These are phyloP conservation scores for Iphiclides podalirius DNA, from an alignment of 2,888 invertebrate genomes.

Conservation along the genomic window DNA sequence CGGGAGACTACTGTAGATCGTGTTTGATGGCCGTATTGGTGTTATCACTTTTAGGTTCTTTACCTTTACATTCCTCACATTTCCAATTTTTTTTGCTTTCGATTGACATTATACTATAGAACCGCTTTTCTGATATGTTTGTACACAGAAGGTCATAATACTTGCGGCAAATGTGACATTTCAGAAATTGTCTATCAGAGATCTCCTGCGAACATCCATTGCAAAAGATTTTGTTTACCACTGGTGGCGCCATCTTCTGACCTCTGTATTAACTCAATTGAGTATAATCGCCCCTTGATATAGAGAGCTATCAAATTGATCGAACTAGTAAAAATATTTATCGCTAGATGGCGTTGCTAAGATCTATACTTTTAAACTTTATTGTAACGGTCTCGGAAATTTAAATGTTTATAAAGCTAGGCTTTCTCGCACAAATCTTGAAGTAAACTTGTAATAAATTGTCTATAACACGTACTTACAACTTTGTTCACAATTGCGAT, in stretches of 20 bases:
- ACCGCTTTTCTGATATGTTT: conserved; percentile 2
- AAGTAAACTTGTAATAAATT: too few relatives aligned
- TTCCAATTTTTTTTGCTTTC: conserved; percentile 2
- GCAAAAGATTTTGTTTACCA: neutral
- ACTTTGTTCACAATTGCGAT: too few relatives aligned
- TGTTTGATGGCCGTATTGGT: neutral
- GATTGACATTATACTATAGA: neutral
- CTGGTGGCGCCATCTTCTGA: conserved; percentile 3
- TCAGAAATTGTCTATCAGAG: neutral
- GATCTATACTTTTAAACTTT: neutral
- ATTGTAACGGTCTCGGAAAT: neutral
- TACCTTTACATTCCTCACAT: neutral
- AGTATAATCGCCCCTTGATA: too few relatives aligned
- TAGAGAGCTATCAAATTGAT: too few relatives aligned
- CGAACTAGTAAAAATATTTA: neutral
- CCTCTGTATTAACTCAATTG: neutral
- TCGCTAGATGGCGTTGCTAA: neutral
- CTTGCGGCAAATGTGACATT: neutral
- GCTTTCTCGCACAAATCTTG: too few relatives aligned
- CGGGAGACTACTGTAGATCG: neutral
- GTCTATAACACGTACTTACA: too few relatives aligned
- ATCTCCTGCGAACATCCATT: conserved; percentile 3
- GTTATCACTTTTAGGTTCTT: neutral
- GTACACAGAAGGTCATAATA: conserved; percentile 1
- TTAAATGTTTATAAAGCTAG: too few relatives aligned